Percentiles rank a stretch among this genome's conserved stretches.
Conservation (phyloP, 2,113 vertebrate species). For the Phalacrocorax brasilianus region DNA sequence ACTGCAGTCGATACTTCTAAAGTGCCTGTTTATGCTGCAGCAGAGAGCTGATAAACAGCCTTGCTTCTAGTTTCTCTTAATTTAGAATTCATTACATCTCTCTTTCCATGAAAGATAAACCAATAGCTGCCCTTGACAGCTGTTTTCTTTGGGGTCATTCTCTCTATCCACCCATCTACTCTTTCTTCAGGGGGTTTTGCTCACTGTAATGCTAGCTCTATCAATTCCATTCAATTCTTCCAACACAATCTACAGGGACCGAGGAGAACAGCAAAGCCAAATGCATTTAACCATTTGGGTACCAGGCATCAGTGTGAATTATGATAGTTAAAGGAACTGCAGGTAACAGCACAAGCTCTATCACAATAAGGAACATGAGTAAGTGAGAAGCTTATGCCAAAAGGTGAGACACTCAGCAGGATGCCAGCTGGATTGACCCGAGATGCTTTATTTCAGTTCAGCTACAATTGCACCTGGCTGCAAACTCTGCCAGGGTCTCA, state of each 20-base stretch:
- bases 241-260: conserved; percentile 75
- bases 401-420: background rate
- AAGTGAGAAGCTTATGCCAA: background rate
- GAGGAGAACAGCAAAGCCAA: conserved; percentile 60
- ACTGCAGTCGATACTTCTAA: background rate
- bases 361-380: background rate
- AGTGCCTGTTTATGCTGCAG: conserved; percentile 31
- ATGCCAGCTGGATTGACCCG: background rate
- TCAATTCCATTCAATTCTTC: conserved; percentile 82
- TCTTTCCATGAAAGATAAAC: conserved; percentile 78
- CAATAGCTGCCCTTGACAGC: conserved; percentile 84
- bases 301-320: background rate
- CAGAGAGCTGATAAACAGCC: conserved; percentile 17
- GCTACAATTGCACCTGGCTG: background rate
- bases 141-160: conserved; percentile 80
- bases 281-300: conserved; percentile 65
- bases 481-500: background rate
- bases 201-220: conserved; percentile 82
- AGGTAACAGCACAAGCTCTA: background rate
- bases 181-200: conserved; percentile 77
- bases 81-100: conserved; percentile 76
- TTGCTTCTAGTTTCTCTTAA: conserved; percentile 61
- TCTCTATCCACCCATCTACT: conserved; percentile 72
- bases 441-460: background rate
- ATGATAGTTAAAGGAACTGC: background rate